Conservation (phyloP, 2,888 invertebrate species). For the Agrenia bidenticulata region DNA sequence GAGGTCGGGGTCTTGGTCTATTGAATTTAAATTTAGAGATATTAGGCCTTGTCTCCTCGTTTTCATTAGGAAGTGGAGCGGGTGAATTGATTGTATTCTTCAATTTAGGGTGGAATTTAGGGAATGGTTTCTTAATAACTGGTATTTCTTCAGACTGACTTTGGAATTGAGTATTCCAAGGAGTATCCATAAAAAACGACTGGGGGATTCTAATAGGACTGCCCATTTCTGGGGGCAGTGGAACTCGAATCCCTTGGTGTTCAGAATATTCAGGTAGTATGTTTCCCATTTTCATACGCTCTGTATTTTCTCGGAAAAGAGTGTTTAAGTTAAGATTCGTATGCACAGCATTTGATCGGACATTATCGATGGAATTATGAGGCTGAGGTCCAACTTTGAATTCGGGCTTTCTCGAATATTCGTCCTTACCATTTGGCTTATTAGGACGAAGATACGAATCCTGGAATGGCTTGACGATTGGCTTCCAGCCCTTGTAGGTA, state of each 20-base stretch:
- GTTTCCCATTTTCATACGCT: slow-evolving; percentile 39
- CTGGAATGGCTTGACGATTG: slow-evolving; percentile 49
- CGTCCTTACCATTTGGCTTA: not conserved
- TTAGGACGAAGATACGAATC: slow-evolving; percentile 28
- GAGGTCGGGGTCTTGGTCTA: slow-evolving; percentile 26
- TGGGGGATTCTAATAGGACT: slow-evolving; percentile 40
- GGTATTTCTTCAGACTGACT: slow-evolving; percentile 48
- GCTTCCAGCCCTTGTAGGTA: slow-evolving; percentile 52
- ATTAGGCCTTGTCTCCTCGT: not conserved
- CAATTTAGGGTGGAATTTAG: slow-evolving; percentile 36
- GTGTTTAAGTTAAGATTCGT: slow-evolving; percentile 41
- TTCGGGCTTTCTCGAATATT: not conserved
- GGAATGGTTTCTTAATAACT: slow-evolving; percentile 47
- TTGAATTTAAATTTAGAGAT: slow-evolving; percentile 28
- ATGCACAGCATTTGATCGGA: not conserved
- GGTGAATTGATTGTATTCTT: slow-evolving; percentile 20
- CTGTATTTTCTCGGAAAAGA: slow-evolving; percentile 49
- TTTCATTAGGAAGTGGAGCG: not conserved
- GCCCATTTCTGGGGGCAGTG: slow-evolving; percentile 44
- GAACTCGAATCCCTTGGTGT: slow-evolving; percentile 41
- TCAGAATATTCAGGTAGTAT: slow-evolving; percentile 31
- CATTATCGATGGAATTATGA: not conserved
- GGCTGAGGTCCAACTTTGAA: not conserved
- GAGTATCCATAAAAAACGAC: slow-evolving; percentile 40
- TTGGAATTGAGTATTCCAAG: slow-evolving; percentile 33